Conservation (phyloP, 2,888 invertebrate genomes). For the Drosophila dives region DNA sequence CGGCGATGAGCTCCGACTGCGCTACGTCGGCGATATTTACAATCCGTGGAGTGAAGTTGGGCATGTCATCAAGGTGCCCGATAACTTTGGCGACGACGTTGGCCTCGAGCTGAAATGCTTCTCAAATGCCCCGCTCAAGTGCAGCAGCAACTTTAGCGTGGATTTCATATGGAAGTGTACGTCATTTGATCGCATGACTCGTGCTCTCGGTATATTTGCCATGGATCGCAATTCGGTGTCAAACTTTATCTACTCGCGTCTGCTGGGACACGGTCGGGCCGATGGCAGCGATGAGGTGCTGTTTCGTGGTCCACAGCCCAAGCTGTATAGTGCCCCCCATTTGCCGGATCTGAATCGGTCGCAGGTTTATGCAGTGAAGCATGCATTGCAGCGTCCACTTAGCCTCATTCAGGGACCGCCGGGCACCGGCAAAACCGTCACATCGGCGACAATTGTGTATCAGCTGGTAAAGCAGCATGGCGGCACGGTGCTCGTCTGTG, state of each 20-base stretch:
- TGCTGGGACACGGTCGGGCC: slow-evolving; percentile 97
- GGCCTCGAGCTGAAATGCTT: slow-evolving; percentile 97
- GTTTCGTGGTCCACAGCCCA: slow-evolving; percentile 94
- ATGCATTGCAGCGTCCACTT: slow-evolving; percentile 97
- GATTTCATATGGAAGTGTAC: slow-evolving; percentile 99
- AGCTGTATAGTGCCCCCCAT: slow-evolving; percentile 98
- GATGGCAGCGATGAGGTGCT: slow-evolving; percentile 97
- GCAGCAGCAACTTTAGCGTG: slow-evolving; percentile 97
- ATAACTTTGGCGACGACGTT: slow-evolving; percentile 98
- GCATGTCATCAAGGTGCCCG: slow-evolving; percentile 97
- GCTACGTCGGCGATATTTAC: slow-evolving; percentile 96
- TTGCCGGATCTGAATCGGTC: slow-evolving; percentile 98
- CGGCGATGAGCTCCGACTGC: slow-evolving; percentile 97
- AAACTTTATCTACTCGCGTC: slow-evolving; percentile 98
- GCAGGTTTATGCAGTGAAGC: slow-evolving; percentile 99
- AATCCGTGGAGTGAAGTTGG: slow-evolving; percentile 99
- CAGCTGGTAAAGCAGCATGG: slow-evolving; percentile 97
- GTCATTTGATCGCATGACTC: slow-evolving; percentile 98
- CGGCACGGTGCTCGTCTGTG: slow-evolving; percentile 98
- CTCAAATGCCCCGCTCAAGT: slow-evolving; percentile 96
- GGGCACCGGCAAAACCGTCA: slow-evolving; percentile 98
- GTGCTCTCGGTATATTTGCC: slow-evolving; percentile 96
- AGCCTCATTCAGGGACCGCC: slow-evolving; percentile 97
- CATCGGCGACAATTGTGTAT: slow-evolving; percentile 99
- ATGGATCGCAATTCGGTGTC: slow-evolving; percentile 98